These are phyloP conservation scores for Dicentrarchus labrax DNA, from an alignment of 2,113 vertebrate species.

Conservation along the genomic window DNA sequence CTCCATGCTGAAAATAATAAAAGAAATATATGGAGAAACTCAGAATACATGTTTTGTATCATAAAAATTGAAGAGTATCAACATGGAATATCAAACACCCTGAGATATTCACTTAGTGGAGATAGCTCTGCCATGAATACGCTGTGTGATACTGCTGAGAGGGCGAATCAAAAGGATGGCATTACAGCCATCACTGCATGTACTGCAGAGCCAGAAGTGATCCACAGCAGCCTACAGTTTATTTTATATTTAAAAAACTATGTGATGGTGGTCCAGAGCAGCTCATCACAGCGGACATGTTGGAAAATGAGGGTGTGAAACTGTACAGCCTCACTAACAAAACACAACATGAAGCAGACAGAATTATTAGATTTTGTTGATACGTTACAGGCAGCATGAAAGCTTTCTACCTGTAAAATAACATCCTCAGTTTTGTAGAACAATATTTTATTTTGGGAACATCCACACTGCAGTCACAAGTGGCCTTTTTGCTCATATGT, in stretches of 20 bases:
- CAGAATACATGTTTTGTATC: neutral
- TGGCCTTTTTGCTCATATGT: too few species aligned
- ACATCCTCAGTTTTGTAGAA: neutral
- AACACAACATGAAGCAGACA: neutral
- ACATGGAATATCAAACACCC: neutral
- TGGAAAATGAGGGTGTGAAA: too few species aligned
- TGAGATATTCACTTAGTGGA: neutral
- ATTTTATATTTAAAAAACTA: slow-evolving; percentile 3
- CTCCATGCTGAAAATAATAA: neutral
- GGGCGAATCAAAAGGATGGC: neutral
- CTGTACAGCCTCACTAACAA: neutral
- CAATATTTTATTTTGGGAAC: neutral
- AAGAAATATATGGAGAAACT: neutral
- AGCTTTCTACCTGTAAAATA: neutral
- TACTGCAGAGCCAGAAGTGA: neutral
- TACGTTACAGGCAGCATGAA: too few species aligned
- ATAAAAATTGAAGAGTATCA: neutral
- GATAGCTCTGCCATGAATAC: neutral
- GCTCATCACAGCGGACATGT: neutral
- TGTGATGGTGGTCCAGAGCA: neutral
- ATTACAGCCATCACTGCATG: neutral
- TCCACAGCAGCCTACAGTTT: neutral
- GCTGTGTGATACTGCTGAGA: slow-evolving; percentile 1
- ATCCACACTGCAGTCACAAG: too few species aligned
- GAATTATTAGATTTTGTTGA: neutral